These are phyloP conservation scores for Ochotona princeps DNA, from an alignment of 2,113 vertebrate species.

Conservation along the genomic window DNA sequence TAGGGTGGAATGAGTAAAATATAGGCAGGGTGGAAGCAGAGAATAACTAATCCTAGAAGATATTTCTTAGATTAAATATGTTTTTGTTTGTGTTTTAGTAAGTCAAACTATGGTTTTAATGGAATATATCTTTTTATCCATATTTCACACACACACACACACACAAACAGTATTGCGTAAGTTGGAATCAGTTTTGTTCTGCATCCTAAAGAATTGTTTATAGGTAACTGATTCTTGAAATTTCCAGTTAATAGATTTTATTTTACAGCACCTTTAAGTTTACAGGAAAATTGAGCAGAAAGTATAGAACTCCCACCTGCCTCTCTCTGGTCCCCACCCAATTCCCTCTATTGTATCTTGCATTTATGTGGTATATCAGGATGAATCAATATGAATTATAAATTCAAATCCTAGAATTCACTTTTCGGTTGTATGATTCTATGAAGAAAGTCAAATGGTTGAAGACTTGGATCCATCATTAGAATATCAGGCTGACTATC, in stretches of 20 bases:
- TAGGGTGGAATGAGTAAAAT: not conserved
- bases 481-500: not conserved
- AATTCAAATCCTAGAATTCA: not conserved
- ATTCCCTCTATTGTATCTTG: not conserved
- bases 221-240: not conserved
- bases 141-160: too few relatives aligned
- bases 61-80: not conserved
- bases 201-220: not conserved
- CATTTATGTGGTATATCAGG: not conserved
- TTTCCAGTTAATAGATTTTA: not conserved
- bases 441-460: not conserved
- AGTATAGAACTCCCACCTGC: not conserved
- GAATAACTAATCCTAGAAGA: not conserved
- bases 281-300: not conserved
- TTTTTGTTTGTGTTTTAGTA: not conserved
- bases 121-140: not conserved
- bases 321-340: not conserved
- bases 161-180: not conserved
- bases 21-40: not conserved
- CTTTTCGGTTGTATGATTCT: not conserved
- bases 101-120: not conserved
- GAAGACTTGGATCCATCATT: accelerated
- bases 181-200: not conserved
- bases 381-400: not conserved
- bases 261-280: not conserved